Base-by-base conservation (phyloP, 2,888 invertebrate genomes). In the Brachyptera risi region DNA sequence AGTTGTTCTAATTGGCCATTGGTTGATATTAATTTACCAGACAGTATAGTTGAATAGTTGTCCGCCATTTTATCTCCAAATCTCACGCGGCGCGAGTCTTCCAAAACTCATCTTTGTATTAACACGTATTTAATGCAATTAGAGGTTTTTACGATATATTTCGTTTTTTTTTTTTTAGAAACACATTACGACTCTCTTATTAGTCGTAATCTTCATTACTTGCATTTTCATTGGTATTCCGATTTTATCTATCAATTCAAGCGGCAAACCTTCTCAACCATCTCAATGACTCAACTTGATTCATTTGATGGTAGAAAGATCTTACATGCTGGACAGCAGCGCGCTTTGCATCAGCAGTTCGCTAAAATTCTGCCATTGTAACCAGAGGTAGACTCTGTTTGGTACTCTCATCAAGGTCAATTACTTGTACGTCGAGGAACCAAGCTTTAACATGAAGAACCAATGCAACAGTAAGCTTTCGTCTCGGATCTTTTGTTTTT, bases 181-280 rank as follows among this genome's bases (percentile, higher is more conserved):
- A 31, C 51, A 35, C 11, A 38, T 54, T 54, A 35, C 54, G 35
- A 54, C 35, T 54, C 37, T 54, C 54, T 31, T 54, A 31, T 54
- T 54, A 31, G 54, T 54, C 54, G 35, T 54, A 54, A 54, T 54
- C 54, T 37, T 54, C 54, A 35, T 54, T 54, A 54, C 54, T 54
- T 54, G 54, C 54, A 54, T 17, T 54, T 54, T 54, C 54, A 37
- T 35, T 21, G 35, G 54, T 21, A 35, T 21, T 31, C 17, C 54
- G 54, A 54, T 54, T 54, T 54, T 54, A 54, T 54, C 54, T 54
- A 54, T 54, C 54, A 54, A 37, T 54, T 54, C 54, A 54, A 54
- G 54, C 54, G 54, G 54, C 54, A 54, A 54, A 37, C 26, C 54
- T 54, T 35, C 37, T 31, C 54, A 54, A 17, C 54, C 54, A 37